A percentile compares a stretch with the other conserved stretches of the same genome.
phyloP scores from a whole-genome alignment of 2,113 vertebrate genomes.

The Platichthys stellatus region DNA sequence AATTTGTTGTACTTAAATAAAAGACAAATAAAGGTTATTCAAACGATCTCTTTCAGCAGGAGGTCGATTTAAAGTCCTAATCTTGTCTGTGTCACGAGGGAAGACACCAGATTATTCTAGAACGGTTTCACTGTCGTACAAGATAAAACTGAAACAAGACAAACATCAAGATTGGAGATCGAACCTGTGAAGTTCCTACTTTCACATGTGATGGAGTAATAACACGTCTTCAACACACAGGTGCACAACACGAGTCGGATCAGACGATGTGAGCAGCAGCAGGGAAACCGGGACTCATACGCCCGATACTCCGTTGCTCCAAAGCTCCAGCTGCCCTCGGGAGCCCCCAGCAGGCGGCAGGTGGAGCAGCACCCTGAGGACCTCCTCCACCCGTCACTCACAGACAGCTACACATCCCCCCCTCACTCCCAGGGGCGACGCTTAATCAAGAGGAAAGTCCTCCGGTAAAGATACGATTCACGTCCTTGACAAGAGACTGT shows the following conservation, averaged over 20 bases:
- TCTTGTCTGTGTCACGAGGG: no score
- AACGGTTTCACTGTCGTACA: no score
- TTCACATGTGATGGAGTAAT: neutral
- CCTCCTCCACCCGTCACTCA: neutral
- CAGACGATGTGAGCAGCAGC: slow-evolving; percentile 24
- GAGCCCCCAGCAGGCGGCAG: slow-evolving; percentile 56
- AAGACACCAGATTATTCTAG: no score
- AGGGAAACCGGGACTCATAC: slow-evolving; percentile 61
- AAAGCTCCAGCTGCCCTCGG: slow-evolving; percentile 43
- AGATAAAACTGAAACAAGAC: no score
- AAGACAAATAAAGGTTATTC: no score
- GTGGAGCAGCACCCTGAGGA: slow-evolving; percentile 41
- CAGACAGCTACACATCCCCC: slow-evolving; percentile 37
- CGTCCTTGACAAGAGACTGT: no score
- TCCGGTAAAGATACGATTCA: slow-evolving; percentile 65
- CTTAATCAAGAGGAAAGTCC: slow-evolving; percentile 80
- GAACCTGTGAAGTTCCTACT: neutral
- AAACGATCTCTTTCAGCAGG: no score
- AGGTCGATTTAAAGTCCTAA: no score
- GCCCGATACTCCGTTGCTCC: slow-evolving; percentile 68
- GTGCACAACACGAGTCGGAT: slow-evolving; percentile 46
- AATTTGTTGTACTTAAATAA: no score
- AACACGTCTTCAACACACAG: slow-evolving; percentile 27
- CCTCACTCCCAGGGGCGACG: slow-evolving; percentile 46
- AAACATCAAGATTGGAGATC: no score